Percentiles rank a stretch among this genome's conserved stretches.
Conservation (phyloP, 2,113 vertebrate species). For the Rafetus swinhoei region DNA sequence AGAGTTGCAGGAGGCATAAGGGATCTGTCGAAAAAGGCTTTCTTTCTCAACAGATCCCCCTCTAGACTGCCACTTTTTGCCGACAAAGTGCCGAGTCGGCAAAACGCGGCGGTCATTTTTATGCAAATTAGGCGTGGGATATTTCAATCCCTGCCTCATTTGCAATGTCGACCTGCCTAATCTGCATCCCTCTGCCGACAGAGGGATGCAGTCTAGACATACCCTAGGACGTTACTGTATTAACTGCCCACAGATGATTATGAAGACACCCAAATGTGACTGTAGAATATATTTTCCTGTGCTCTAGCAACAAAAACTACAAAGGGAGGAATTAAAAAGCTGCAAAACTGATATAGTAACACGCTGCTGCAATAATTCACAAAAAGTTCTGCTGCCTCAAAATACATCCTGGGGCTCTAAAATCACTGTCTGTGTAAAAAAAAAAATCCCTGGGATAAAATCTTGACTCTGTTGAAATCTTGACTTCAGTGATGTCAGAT, state of each 20-base stretch:
- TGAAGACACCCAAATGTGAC: slow-evolving; percentile 52
- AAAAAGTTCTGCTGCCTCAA: background rate
- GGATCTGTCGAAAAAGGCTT: too few relatives aligned
- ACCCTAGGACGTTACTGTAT: background rate
- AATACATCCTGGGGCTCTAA: background rate
- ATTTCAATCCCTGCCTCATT: too few relatives aligned
- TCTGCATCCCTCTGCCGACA: too few relatives aligned
- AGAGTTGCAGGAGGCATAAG: too few relatives aligned
- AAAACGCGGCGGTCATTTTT: too few relatives aligned
- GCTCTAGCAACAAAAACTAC: slow-evolving; percentile 25
- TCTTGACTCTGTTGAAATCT: background rate
- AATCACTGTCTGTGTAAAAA: background rate
- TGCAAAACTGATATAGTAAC: slow-evolving; percentile 1
- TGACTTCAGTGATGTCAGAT: background rate
- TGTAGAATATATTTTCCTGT: slow-evolving; percentile 48
- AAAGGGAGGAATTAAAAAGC: slow-evolving; percentile 49
- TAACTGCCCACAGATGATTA: slow-evolving; percentile 46
- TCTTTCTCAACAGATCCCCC: too few relatives aligned
- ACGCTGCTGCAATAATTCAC: background rate
- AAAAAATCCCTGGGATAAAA: background rate
- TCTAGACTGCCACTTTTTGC: too few relatives aligned
- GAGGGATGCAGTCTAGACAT: too few relatives aligned
- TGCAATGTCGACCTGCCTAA: too few relatives aligned
- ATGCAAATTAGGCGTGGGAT: too few relatives aligned
- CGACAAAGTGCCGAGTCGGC: too few relatives aligned